Evolutionary conservation across 2,113 vertebrate genomes (phyloP).

Genomic region (Solea solea): DNA sequence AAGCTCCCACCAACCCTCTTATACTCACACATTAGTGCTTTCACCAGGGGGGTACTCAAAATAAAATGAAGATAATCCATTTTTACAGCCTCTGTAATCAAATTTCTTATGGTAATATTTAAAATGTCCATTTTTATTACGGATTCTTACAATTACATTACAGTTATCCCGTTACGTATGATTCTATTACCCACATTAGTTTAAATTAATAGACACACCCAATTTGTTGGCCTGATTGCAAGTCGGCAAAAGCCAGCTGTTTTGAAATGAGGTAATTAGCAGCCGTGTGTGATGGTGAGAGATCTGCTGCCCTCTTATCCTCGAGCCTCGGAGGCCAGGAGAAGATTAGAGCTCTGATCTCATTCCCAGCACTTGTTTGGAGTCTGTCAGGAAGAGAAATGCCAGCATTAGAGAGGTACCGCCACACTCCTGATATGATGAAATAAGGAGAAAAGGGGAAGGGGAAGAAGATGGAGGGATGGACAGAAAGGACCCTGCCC

Average conservation of each 20-base stretch:
- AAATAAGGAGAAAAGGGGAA: conserved; percentile 89
- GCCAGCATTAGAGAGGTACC: conserved; percentile 97
- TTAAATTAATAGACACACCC: conserved; percentile 50
- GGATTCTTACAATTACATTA: conserved; percentile 54
- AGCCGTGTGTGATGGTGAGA: conserved; percentile 85
- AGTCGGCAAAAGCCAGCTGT: conserved; percentile 62
- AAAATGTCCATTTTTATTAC: conserved; percentile 53
- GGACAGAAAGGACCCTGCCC: conserved; percentile 73
- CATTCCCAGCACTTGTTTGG: conserved; percentile 99
- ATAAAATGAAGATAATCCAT: conserved; percentile 41
- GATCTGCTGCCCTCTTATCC: conserved; percentile 88
- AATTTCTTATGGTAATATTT: conserved; percentile 48
- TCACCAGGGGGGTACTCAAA: conserved; percentile 37
- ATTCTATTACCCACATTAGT: conserved; percentile 7
- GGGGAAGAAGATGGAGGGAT: conserved; percentile 74
- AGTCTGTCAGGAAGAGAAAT: conserved; percentile 99
- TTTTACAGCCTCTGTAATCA: conserved; percentile 32
- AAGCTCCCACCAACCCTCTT: neutral
- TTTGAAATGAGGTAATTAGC: conserved; percentile 97
- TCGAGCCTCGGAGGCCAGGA: conserved; percentile 92
- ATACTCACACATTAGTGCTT: conserved; percentile 13
- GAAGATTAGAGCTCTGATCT: conserved; percentile 98
- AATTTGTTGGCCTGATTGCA: conserved; percentile 45
- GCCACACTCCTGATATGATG: conserved; percentile 99
- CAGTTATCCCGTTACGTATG: conserved; percentile 46